A percentile compares a stretch with the other conserved stretches of the same genome.
Conservation (phyloP, 2,888 invertebrate genomes). For the Morpho achilles region DNA sequence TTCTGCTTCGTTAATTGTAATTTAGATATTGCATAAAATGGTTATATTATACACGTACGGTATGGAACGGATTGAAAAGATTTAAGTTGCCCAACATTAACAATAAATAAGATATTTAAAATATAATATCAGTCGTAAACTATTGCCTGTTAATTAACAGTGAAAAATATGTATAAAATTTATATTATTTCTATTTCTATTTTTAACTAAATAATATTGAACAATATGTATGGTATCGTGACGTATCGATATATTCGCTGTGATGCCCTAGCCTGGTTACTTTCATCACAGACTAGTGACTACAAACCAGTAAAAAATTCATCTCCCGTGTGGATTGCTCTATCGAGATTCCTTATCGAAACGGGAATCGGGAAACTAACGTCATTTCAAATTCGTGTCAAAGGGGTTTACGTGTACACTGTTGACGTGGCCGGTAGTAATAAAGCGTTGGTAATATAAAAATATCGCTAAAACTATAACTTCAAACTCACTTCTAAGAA, state of each 20-base stretch:
- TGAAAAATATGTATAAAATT: neutral
- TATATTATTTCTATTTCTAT: neutral
- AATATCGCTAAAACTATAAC: slow-evolving; percentile 10
- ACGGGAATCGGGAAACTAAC: slow-evolving; percentile 30
- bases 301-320: slow-evolving; percentile 11
- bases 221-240: too few relatives aligned
- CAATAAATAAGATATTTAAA: too few relatives aligned
- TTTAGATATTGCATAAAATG: too few relatives aligned
- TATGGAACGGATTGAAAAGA: too few relatives aligned
- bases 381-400: slow-evolving; percentile 46
- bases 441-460: slow-evolving; percentile 21
- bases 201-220: neutral
- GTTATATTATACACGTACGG: too few relatives aligned
- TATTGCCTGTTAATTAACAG: too few relatives aligned
- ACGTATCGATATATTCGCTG: too few relatives aligned
- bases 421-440: slow-evolving; percentile 59
- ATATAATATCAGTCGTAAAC: neutral
- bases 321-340: slow-evolving; percentile 33
- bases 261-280: too few relatives aligned
- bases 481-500: slow-evolving; percentile 3
- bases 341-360: slow-evolving; percentile 22
- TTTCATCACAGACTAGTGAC: too few relatives aligned
- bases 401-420: slow-evolving; percentile 50
- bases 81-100: too few relatives aligned
- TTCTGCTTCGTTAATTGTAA: too few relatives aligned